Evolutionary conservation across 2,888 invertebrate species (phyloP).

Genomic region (Habrosyne pyritoides): DNA sequence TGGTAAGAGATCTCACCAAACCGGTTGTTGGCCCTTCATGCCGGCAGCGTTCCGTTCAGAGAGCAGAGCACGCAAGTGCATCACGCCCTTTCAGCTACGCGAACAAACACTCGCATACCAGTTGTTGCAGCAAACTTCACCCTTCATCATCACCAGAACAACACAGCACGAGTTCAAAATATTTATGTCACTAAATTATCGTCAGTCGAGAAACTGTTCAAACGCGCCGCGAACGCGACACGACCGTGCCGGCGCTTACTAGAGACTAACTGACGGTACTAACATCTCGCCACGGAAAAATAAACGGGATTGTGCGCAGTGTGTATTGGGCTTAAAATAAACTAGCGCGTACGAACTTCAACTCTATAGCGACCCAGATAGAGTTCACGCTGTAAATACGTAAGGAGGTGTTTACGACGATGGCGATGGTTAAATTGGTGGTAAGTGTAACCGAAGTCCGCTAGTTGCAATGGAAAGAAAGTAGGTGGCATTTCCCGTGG

Average conservation of each 20-base stretch:
- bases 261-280: constrained; percentile 55
- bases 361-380: constrained; percentile 30
- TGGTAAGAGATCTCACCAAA: constrained; percentile 76
- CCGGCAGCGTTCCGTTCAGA: constrained; percentile 56
- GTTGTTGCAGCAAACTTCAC: constrained; percentile 68
- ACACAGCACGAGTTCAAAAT: constrained; percentile 68
- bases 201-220: constrained; percentile 20
- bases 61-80: constrained; percentile 68
- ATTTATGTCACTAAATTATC: constrained; percentile 31
- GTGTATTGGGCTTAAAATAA: constrained; percentile 52
- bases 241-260: constrained; percentile 46
- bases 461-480: constrained; percentile 77
- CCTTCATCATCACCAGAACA: constrained; percentile 66
- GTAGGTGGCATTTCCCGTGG: constrained; percentile 72
- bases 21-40: constrained; percentile 82
- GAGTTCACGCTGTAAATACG: constrained; percentile 25
- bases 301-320: constrained; percentile 64
- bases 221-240: constrained; percentile 40
- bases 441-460: constrained; percentile 50
- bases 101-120: constrained; percentile 67
- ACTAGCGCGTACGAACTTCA: constrained; percentile 32
- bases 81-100: constrained; percentile 64
- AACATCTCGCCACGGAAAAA: constrained; percentile 57
- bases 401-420: constrained; percentile 42
- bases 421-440: constrained; percentile 32